phyloP scores from a whole-genome alignment of 2,888 invertebrate species.

The Chymomyza caudatula region DNA sequence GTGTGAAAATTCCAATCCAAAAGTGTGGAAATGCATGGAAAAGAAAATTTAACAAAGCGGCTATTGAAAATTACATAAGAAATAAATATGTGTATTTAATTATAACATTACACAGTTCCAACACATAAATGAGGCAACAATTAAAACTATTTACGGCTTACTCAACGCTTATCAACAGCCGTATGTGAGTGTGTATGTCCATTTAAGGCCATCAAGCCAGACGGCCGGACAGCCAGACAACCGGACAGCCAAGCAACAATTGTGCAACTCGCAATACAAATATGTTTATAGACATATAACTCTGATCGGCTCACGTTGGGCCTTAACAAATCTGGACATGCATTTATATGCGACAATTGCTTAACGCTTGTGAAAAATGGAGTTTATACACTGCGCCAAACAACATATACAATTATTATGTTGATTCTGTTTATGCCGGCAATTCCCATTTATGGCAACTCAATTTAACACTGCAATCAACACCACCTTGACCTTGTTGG shows the following conservation, averaged over 20 bases:
- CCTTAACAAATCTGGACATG: background rate
- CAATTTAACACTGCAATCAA: background rate
- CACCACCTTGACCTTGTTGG: slow-evolving; percentile 5
- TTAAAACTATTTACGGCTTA: slow-evolving; percentile 64
- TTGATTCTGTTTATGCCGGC: background rate
- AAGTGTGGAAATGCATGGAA: background rate
- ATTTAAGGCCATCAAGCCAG: background rate
- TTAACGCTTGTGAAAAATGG: background rate
- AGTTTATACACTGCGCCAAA: too few relatives aligned
- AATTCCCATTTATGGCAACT: background rate
- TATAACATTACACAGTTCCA: background rate
- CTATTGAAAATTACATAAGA: background rate
- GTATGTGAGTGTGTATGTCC: background rate
- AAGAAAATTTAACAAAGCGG: background rate
- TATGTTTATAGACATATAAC: too few relatives aligned
- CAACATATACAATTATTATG: background rate
- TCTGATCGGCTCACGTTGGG: background rate
- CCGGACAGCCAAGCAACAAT: background rate
- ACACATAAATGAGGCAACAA: slow-evolving; percentile 56
- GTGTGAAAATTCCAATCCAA: background rate
- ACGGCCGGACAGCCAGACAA: background rate
- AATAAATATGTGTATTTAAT: background rate
- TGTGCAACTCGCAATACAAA: background rate
- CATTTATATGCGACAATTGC: background rate
- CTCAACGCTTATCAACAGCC: slow-evolving; percentile 36